phyloP scores from a whole-genome alignment of 2,888 invertebrate genomes.

The Steinernema scapterisci region DNA sequence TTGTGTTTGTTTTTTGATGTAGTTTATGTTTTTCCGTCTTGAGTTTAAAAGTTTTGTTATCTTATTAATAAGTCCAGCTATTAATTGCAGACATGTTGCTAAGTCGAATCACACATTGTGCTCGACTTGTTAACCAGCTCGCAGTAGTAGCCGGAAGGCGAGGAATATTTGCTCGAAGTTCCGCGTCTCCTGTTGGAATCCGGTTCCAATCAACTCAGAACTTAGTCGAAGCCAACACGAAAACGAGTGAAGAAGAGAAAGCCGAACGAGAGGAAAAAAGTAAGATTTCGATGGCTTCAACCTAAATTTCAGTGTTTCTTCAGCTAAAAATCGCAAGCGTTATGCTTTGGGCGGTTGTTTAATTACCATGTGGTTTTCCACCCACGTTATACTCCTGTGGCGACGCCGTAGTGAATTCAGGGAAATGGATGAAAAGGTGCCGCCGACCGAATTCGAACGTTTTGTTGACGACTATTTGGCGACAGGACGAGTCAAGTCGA shows the following conservation, averaged over 20 bases:
- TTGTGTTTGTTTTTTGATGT: no score
- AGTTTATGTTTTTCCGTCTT: no score
- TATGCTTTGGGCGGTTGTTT: conserved; percentile 12
- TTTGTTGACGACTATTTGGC: neutral
- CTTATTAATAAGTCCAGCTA: neutral
- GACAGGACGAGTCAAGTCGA: conserved; percentile 4
- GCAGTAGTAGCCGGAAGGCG: neutral
- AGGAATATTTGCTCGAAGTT: neutral
- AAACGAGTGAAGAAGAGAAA: conserved; percentile 7
- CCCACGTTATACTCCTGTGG: neutral
- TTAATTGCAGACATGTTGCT: neutral
- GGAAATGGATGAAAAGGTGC: neutral
- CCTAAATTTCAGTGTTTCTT: neutral
- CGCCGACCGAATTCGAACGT: neutral
- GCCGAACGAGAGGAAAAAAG: neutral
- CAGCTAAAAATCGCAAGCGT: neutral
- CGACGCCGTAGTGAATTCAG: neutral
- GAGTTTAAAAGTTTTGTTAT: neutral
- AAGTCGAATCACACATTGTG: neutral
- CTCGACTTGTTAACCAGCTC: neutral
- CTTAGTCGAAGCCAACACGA: neutral
- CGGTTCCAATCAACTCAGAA: neutral
- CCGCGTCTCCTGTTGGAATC: neutral
- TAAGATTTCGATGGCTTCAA: neutral
- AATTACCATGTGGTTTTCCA: conserved; percentile 19